phyloP scores from a whole-genome alignment of 2,113 vertebrate genomes.

The Crotalus horridus region DNA sequence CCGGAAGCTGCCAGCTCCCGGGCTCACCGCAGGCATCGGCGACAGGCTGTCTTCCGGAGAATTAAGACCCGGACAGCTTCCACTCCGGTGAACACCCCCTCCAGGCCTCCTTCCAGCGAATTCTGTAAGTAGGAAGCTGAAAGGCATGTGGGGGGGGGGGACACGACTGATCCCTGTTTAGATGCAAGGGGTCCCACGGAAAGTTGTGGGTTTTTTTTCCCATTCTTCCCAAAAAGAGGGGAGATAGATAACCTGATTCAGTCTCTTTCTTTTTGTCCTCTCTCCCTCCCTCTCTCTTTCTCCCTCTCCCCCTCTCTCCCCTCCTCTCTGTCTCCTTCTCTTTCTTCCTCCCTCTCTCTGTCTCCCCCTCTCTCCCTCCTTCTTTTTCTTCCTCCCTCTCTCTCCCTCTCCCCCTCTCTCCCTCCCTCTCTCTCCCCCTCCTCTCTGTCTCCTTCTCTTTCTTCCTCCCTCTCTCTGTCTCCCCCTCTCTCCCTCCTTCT shows the following conservation, averaged over 20 bases:
- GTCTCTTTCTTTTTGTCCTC: neutral
- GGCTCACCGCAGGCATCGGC: slow-evolving; percentile 92
- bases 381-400: neutral
- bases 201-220: neutral
- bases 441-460: neutral
- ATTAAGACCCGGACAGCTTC: slow-evolving; percentile 98
- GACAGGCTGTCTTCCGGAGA: slow-evolving; percentile 96
- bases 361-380: neutral
- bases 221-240: neutral
- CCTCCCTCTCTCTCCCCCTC: neutral
- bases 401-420: neutral
- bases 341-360: too few relatives aligned
- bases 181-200: slow-evolving; percentile 16
- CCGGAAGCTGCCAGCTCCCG: slow-evolving; percentile 95
- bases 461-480: too few relatives aligned
- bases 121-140: slow-evolving; percentile 81
- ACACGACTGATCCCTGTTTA: slow-evolving; percentile 15
- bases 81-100: slow-evolving; percentile 94
- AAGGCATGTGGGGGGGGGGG: neutral
- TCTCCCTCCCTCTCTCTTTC: neutral
- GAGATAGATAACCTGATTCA: neutral
- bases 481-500: fast-evolving
- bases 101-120: slow-evolving; percentile 94
- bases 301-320: too few relatives aligned
- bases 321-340: too few relatives aligned